phyloP scores from a whole-genome alignment of 2,888 invertebrate genomes.

The Agonopterix alstromeriana region DNA sequence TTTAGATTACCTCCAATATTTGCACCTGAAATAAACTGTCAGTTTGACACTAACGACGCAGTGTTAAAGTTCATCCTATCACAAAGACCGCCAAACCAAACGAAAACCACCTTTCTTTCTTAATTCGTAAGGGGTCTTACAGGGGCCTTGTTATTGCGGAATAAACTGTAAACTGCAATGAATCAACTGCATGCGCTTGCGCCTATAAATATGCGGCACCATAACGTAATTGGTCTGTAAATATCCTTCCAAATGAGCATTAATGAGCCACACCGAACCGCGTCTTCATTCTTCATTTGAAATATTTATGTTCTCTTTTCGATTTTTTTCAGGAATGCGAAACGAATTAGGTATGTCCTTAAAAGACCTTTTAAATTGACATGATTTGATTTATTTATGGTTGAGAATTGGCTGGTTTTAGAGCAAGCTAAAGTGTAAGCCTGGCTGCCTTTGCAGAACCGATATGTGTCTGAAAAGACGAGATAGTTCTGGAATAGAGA shows the following conservation, averaged over 20 bases:
- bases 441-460: too few relatives aligned
- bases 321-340: slow-evolving; percentile 35
- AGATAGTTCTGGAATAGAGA: too few relatives aligned
- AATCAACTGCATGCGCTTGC: slow-evolving; percentile 34
- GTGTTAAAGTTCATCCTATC: slow-evolving; percentile 47
- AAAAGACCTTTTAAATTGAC: too few relatives aligned
- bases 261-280: slow-evolving; percentile 41
- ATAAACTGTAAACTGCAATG: slow-evolving; percentile 24
- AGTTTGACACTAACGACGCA: slow-evolving; percentile 48
- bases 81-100: slow-evolving; percentile 10
- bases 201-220: slow-evolving; percentile 47
- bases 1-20: slow-evolving; percentile 14
- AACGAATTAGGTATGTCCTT: slow-evolving; percentile 16
- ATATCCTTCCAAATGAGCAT: slow-evolving; percentile 56
- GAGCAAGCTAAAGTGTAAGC: too few relatives aligned
- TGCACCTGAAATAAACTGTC: slow-evolving; percentile 33
- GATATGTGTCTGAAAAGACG: too few relatives aligned
- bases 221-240: slow-evolving; percentile 64
- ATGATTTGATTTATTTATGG: background rate
- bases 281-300: slow-evolving; percentile 49
- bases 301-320: slow-evolving; percentile 48
- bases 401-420: background rate
- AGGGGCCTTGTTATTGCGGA: too few relatives aligned
- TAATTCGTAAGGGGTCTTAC: too few relatives aligned
- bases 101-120: too few relatives aligned